Evolutionary conservation across 2,888 invertebrate species (phyloP).

Genomic region (Pristionchus maxplancki): DNA sequence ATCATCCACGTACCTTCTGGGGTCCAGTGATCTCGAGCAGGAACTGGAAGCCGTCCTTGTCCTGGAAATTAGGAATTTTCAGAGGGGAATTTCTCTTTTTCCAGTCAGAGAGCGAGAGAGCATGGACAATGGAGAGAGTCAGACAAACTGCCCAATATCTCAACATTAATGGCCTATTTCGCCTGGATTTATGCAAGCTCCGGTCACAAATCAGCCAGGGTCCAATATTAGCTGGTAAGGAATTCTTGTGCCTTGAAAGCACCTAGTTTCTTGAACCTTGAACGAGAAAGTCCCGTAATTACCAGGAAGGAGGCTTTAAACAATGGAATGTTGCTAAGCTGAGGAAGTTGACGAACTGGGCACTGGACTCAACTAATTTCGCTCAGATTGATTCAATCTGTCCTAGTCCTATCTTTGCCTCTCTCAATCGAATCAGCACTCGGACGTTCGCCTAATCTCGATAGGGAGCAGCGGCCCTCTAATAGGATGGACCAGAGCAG

Average conservation of each 20-base stretch:
- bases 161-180: background rate
- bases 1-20: constrained; percentile 57
- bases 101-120: background rate
- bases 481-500: background rate
- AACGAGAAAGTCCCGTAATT: background rate
- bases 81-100: no score
- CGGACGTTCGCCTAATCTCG: background rate
- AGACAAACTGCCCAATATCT: no score
- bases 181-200: background rate
- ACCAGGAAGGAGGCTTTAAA: background rate
- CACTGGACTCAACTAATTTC: background rate
- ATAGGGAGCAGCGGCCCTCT: background rate
- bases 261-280: background rate
- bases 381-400: background rate
- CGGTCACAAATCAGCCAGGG: background rate
- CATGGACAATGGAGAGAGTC: background rate
- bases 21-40: constrained; percentile 75
- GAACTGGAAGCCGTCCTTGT: constrained; percentile 74
- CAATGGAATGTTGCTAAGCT: background rate
- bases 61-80: constrained; percentile 53
- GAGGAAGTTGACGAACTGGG: background rate
- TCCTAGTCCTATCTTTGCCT: background rate
- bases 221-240: background rate
- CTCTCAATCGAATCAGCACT: background rate
- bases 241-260: no score